phyloP scores from a whole-genome alignment of 2,797 vertebrate genomes.

The Australoheros facetus region DNA sequence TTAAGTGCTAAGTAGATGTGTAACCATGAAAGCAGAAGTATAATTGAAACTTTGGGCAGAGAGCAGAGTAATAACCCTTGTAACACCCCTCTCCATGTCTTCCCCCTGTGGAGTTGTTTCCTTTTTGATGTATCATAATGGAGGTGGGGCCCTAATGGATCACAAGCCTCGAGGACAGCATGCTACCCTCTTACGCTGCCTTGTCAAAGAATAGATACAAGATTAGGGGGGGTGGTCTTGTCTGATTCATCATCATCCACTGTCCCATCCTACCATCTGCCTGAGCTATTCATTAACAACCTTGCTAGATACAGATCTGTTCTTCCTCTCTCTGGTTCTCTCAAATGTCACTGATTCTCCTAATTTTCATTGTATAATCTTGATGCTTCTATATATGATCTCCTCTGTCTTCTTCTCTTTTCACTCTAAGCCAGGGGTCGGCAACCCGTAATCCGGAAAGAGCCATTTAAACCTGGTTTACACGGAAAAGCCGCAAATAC shows the following conservation, averaged over 20 bases:
- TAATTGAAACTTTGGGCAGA: not conserved
- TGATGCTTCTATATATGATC: not conserved
- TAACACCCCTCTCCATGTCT: not conserved
- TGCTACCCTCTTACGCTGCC: not conserved
- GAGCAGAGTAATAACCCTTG: not conserved
- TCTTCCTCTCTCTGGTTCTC: not conserved
- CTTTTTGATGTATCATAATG: constrained; percentile 44
- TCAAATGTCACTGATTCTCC: not conserved
- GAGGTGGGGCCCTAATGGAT: constrained; percentile 21
- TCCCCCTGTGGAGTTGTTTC: not conserved
- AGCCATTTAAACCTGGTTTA: too few relatives aligned
- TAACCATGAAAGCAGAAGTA: not conserved
- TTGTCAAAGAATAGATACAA: constrained; percentile 42
- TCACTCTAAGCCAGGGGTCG: not conserved
- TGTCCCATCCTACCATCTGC: not conserved
- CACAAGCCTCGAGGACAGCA: constrained; percentile 5
- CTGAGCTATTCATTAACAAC: constrained; percentile 39
- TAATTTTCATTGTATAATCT: not conserved
- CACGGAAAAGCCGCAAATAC: too few relatives aligned
- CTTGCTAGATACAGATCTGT: not conserved
- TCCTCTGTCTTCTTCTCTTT: not conserved
- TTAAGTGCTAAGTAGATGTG: accelerated
- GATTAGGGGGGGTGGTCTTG: constrained; percentile 36
- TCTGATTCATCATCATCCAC: constrained; percentile 31
- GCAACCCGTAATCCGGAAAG: too few relatives aligned